These are phyloP conservation scores for Rutilus rutilus DNA, from an alignment of 2,113 vertebrate species.

Conservation along the genomic window DNA sequence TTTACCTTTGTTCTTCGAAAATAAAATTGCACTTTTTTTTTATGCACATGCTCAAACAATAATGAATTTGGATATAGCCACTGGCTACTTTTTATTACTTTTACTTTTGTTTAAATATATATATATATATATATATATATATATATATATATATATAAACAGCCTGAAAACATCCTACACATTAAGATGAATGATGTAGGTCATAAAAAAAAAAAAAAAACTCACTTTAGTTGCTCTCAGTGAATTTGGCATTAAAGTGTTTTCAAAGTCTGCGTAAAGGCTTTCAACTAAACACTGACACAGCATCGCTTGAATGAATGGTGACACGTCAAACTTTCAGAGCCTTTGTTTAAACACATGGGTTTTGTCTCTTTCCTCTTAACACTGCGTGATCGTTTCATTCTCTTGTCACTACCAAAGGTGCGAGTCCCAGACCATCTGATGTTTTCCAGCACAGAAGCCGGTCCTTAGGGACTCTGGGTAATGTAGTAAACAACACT, in stretches of 20 bases:
- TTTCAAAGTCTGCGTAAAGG: neutral
- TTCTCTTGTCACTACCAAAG: constrained; percentile 20
- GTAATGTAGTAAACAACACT: constrained; percentile 71
- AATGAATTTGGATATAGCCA: neutral
- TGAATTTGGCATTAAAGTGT: neutral
- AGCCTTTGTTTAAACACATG: constrained; percentile 28
- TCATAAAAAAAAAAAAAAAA: neutral
- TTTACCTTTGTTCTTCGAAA: neutral
- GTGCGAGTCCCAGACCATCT: constrained; percentile 57
- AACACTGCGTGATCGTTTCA: neutral
- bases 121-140: neutral
- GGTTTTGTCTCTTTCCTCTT: constrained; percentile 10
- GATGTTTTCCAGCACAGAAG: constrained; percentile 67
- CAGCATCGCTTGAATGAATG: neutral
- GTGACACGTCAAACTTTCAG: constrained; percentile 3
- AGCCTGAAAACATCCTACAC: neutral
- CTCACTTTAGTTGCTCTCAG: neutral
- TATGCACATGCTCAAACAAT: neutral
- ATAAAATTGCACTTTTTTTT: neutral
- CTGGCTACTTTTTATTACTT: neutral
- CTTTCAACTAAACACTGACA: neutral
- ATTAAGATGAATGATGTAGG: neutral
- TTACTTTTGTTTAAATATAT: neutral
- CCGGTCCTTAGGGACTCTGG: constrained; percentile 63
- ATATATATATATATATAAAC: neutral